Evolutionary conservation across 2,113 vertebrate species (phyloP).

Genomic region (Antennarius striatus): DNA sequence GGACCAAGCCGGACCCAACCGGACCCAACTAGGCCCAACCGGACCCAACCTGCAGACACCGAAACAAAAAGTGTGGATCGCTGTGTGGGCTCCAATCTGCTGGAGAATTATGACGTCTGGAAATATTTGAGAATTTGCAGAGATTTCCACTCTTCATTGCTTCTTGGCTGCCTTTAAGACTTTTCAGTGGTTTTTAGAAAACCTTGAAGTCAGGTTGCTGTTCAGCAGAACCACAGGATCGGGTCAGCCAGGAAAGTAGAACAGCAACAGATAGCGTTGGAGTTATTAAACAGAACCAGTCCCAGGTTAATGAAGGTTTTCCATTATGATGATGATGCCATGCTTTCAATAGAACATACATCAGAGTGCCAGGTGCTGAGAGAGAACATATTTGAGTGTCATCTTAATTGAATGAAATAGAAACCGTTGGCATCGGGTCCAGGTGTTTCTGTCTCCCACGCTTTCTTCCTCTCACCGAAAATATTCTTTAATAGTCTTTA

Average conservation of each 20-base stretch:
- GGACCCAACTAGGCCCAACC: not conserved
- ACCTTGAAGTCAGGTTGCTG: conserved; percentile 58
- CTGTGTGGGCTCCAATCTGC: conserved; percentile 53
- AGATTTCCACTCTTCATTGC: conserved; percentile 39
- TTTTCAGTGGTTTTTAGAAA: conserved; percentile 52
- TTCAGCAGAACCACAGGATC: conserved; percentile 57
- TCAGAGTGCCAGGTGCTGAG: conserved; percentile 47
- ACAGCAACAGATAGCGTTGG: conserved; percentile 20
- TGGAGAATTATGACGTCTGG: conserved; percentile 58
- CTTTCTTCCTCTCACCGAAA: conserved; percentile 49
- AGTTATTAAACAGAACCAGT: conserved; percentile 1
- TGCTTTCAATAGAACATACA: conserved; percentile 1
- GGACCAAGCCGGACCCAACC: conserved; percentile 5
- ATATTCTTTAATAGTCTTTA: conserved; percentile 61
- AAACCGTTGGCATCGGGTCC: conserved; percentile 28
- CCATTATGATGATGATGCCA: not conserved
- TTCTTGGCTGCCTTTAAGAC: conserved; percentile 45
- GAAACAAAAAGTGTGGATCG: conserved; percentile 55
- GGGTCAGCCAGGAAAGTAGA: conserved; percentile 37
- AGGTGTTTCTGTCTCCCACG: conserved; percentile 47
- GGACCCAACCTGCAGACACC: conserved; percentile 48
- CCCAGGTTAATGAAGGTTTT: conserved; percentile 13
- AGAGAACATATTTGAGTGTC: conserved; percentile 26
- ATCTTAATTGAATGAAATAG: conserved; percentile 43
- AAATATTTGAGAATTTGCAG: conserved; percentile 64